phyloP scores from a whole-genome alignment of 2,113 vertebrate species.

The Tretioscincus oriximinensis region DNA sequence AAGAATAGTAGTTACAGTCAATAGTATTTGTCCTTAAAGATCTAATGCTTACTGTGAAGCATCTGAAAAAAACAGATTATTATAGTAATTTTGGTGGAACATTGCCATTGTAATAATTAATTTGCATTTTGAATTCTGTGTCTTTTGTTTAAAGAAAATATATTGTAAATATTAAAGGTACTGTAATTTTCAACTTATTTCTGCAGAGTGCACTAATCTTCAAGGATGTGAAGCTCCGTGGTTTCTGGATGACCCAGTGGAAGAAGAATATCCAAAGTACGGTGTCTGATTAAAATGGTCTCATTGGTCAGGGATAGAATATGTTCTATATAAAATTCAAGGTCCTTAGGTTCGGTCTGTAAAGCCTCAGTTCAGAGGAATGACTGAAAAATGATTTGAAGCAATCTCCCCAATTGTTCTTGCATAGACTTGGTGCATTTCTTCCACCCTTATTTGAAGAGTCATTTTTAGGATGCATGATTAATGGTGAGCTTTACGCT shows the following conservation, averaged over 20 bases:
- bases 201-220: slow-evolving; percentile 92
- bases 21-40: neutral
- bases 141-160: neutral
- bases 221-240: slow-evolving; percentile 84
- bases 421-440: neutral
- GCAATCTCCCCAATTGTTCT: neutral
- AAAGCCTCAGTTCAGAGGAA: neutral
- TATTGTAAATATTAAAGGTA: no score
- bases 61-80: neutral
- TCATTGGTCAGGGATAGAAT: neutral
- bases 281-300: neutral
- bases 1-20: neutral
- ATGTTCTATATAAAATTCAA: no score
- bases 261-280: slow-evolving; percentile 75
- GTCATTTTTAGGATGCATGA: neutral
- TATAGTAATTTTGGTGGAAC: neutral
- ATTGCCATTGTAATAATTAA: neutral
- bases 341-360: neutral
- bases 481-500: no score
- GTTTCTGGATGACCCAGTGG: slow-evolving; percentile 97
- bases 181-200: slow-evolving; percentile 14
- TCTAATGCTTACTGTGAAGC: no score
- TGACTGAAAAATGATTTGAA: neutral
- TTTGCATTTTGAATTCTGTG: neutral
- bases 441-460: neutral